These are phyloP conservation scores for Dicyrtoma fusca DNA, from an alignment of 2,888 invertebrate species.

Conservation along the genomic window DNA sequence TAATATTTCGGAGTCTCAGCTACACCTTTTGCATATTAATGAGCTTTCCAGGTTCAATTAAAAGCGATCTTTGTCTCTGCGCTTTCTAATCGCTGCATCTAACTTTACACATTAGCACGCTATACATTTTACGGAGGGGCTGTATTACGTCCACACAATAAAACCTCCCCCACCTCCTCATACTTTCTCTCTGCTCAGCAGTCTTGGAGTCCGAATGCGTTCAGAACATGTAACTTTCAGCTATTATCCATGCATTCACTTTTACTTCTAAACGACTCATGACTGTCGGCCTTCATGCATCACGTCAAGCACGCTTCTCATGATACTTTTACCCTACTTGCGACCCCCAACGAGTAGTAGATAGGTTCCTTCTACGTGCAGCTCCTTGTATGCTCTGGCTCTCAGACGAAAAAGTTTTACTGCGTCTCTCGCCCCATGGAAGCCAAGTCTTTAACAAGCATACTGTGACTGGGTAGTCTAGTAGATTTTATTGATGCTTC, in stretches of 20 bases:
- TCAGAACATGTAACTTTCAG: constrained; percentile 16
- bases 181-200: constrained; percentile 6
- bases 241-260: constrained; percentile 7
- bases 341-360: neutral
- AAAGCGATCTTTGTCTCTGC: constrained; percentile 53
- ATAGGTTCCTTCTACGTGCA: neutral
- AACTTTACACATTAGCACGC: constrained; percentile 51
- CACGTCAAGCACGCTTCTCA: constrained; percentile 30
- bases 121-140: constrained; percentile 40
- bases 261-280: constrained; percentile 10
- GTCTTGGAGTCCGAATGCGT: constrained; percentile 10
- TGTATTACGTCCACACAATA: constrained; percentile 39
- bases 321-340: constrained; percentile 22
- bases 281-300: constrained; percentile 32
- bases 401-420: neutral
- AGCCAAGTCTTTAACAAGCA: constrained; percentile 28
- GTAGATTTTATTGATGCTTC: constrained; percentile 17
- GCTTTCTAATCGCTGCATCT: constrained; percentile 50
- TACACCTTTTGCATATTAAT: constrained; percentile 53
- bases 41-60: constrained; percentile 52
- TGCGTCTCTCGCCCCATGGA: neutral
- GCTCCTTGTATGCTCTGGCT: constrained; percentile 1
- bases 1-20: constrained; percentile 40
- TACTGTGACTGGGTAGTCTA: constrained; percentile 2
- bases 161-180: constrained; percentile 19